Evolutionary conservation across 2,797 vertebrate species (phyloP), one percentile per base, ranked within the genome.

Genomic region (Psittacula derbiana): DNA sequence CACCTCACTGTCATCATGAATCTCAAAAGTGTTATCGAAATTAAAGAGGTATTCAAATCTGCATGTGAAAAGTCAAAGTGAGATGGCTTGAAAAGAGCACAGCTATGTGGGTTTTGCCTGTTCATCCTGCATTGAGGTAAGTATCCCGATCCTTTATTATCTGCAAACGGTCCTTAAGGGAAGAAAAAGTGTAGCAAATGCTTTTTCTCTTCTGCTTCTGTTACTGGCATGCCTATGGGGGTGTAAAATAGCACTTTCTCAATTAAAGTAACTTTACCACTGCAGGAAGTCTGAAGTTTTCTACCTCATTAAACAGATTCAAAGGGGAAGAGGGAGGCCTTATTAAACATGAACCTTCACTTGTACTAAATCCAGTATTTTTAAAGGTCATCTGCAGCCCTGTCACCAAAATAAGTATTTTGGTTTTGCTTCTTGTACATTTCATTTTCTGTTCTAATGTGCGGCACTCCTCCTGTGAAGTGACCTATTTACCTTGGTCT

Each of bases 31-130:
- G 96, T 99, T 98, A 97, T 99, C 98, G 19, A 99, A 99, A 96
- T 98, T 98, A 93, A 99, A 99, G 86, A 99, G 98, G 90, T 99
- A 99, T 90, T 99, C 98, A 95, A 98, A 99, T 87, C 98, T 99
- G 97, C 60, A 73, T 43, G n/a, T 81, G 70, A 92, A 95, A 93
- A 90, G 55, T 38, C 28, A 23, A 69, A 61, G 55, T 25, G 65
- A 87, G 72, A 58, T 52, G 16, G 33, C 53, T 80, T 61, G 65
- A 49, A 47, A 64, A 90, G 20, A 93, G 43, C 19, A 70, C 9
- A 55, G 55, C 28, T 58, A 23, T 75, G 70, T 16, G 44, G 61
- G 64, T 72, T 69, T 69, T 64, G 30, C 25, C 28, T 79, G 0
- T 41, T 80, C 43, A 65, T 53, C 33, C 6, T 50, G n/a, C 21